Base-by-base conservation (phyloP, 2,113 vertebrate genomes). In the Brevimyrus niger region DNA sequence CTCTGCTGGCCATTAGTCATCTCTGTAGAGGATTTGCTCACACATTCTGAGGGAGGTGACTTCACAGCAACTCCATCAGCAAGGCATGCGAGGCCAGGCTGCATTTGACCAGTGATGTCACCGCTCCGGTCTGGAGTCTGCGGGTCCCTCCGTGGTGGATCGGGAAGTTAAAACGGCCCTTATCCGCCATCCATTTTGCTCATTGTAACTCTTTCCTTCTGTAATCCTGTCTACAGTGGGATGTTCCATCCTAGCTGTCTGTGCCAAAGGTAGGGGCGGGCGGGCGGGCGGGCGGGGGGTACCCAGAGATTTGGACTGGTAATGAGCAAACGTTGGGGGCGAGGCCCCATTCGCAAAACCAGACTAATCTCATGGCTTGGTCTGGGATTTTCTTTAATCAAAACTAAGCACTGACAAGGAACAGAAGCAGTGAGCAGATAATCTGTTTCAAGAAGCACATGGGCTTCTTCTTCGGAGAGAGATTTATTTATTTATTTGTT, bases 81-180 rank as follows among this genome's bases (percentile, higher is more conserved):
- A 55, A 42, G 55, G 19, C 61, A 82, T 87, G 89, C 53, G 80
- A 88, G 51, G 35, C 89, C 86, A 69, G 13, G 42, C 58, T 83
- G 19, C 91, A 87, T 91, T 87, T 86, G 90, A 61, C 47, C 88
- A 35, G 87, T 91, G 91, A 91, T 88, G 87, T 92, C 84, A 89
- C 88, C 23, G 4, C 69, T 48, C 69, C 87, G 38, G 44, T 89
- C n/a, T 44, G 11, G 73, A 76, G 82, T 85, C 80, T 3, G 4
- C 46, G 10, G 9, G 47, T 19, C 51, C 3, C 69, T 76, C 10
- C 1, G 2, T 21, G 61, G 19, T 44, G 51, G 9, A 13, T 38
- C 19, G n/a, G 13, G 50, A 51, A 19, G 48, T 35, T 55, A 27
- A 84, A 47, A 42, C 42, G 4, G 38, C 44, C 42, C 21, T 84